phyloP scores from a whole-genome alignment of 2,113 vertebrate genomes.

The Abramis brama region DNA sequence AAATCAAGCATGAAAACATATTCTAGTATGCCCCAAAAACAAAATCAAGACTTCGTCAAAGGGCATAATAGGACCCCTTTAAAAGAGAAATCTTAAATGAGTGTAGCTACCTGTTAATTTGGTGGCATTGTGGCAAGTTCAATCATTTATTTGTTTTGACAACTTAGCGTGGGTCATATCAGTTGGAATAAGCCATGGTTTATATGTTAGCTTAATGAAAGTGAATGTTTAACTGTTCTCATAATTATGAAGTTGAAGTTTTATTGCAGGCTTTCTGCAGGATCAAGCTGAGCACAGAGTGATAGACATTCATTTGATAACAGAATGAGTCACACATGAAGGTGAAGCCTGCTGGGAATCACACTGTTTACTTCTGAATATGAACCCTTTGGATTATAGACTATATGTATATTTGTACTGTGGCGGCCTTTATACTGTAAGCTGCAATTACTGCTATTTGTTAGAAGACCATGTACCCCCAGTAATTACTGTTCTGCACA shows the following conservation, averaged over 20 bases:
- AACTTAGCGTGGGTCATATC: neutral
- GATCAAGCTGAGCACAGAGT: conserved; percentile 32
- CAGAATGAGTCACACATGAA: conserved; percentile 65
- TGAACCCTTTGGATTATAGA: neutral
- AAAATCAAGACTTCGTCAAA: too few species aligned
- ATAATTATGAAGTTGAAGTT: neutral
- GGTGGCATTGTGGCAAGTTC: neutral
- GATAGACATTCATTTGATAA: conserved; percentile 64
- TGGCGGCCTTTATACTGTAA: neutral
- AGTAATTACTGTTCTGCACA: neutral
- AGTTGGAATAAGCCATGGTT: neutral
- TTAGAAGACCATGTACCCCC: neutral
- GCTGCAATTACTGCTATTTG: neutral
- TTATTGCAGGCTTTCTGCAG: neutral
- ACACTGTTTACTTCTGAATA: neutral
- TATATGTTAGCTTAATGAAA: neutral
- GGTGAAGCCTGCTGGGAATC: conserved; percentile 57
- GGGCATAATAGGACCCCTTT: too few species aligned
- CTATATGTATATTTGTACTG: conserved; percentile 10
- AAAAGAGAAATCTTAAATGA: neutral
- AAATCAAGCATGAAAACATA: too few species aligned
- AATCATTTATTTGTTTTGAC: neutral
- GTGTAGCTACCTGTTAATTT: neutral
- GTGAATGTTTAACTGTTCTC: neutral
- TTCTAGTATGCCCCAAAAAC: too few species aligned